phyloP scores from a whole-genome alignment of 1,140 invertebrate species.

The Chironomus striatipennis region DNA sequence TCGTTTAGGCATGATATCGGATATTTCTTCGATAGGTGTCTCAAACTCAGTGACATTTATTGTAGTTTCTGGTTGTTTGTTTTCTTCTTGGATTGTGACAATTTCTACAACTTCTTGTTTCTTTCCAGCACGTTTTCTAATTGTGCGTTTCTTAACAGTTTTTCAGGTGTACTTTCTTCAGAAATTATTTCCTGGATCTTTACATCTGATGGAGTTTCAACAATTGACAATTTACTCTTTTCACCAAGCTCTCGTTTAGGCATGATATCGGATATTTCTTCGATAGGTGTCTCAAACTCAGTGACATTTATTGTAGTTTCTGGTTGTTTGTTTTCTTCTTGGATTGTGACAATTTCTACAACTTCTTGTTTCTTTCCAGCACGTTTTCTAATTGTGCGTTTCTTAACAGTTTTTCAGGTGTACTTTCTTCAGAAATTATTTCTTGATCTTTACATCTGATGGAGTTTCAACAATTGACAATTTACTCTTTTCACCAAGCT shows the following conservation, averaged over 20 bases:
- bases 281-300: conserved; percentile 26
- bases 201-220: conserved; percentile 27
- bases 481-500: too few species aligned
- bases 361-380: conserved; percentile 33
- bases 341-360: conserved; percentile 36
- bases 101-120: conserved; percentile 36
- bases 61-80: conserved; percentile 29
- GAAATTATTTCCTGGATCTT: conserved; percentile 27
- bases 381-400: conserved; percentile 32
- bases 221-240: conserved; percentile 35
- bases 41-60: conserved; percentile 34
- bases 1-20: conserved; percentile 28
- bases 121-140: conserved; percentile 29
- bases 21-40: conserved; percentile 31
- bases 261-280: conserved; percentile 29
- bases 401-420: conserved; percentile 30
- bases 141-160: conserved; percentile 26
- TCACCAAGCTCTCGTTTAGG: conserved; percentile 30
- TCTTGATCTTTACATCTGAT: conserved; percentile 27
- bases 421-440: conserved; percentile 30
- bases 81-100: conserved; percentile 34
- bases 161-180: conserved; percentile 28
- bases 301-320: conserved; percentile 24
- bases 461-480: conserved; percentile 26
- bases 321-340: conserved; percentile 26